These are phyloP conservation scores for Noctua comes DNA, from an alignment of 2,888 invertebrate genomes.

Conservation along the genomic window DNA sequence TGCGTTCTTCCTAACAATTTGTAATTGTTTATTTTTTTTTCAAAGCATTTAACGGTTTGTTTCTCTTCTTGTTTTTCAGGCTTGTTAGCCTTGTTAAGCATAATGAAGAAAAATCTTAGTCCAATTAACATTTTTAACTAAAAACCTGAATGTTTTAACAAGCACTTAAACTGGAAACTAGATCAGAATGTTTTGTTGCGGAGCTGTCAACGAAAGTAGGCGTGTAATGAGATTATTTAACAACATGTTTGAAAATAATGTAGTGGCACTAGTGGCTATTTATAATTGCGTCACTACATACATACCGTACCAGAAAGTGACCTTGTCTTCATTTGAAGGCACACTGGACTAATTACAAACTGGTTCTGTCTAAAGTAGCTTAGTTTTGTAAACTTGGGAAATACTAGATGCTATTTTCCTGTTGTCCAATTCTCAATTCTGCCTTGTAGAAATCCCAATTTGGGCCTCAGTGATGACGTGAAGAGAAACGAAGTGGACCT, in stretches of 20 bases:
- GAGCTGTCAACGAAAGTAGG: slow-evolving; percentile 31
- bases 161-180: slow-evolving; percentile 24
- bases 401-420: slow-evolving; percentile 12
- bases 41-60: not conserved
- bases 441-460: not conserved
- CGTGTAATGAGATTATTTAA: slow-evolving; percentile 35
- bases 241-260: slow-evolving; percentile 21
- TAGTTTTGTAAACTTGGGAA: slow-evolving; percentile 21
- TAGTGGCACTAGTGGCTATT: not conserved
- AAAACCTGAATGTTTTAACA: slow-evolving; percentile 33
- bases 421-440: not conserved
- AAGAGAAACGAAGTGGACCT: not conserved
- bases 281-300: slow-evolving; percentile 29
- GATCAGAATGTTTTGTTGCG: slow-evolving; percentile 23
- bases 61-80: not conserved
- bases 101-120: not conserved
- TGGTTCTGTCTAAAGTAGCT: slow-evolving; percentile 1
- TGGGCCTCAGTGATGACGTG: not conserved
- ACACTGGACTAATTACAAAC: slow-evolving; percentile 26
- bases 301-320: slow-evolving; percentile 11
- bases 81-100: not conserved
- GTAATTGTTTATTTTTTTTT: not conserved
- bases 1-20: slow-evolving; percentile 16
- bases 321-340: slow-evolving; percentile 36
- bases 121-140: slow-evolving; percentile 31